These are phyloP conservation scores for Rhopalosiphum maidis DNA, from an alignment of 1,140 invertebrate genomes.

Conservation along the genomic window DNA sequence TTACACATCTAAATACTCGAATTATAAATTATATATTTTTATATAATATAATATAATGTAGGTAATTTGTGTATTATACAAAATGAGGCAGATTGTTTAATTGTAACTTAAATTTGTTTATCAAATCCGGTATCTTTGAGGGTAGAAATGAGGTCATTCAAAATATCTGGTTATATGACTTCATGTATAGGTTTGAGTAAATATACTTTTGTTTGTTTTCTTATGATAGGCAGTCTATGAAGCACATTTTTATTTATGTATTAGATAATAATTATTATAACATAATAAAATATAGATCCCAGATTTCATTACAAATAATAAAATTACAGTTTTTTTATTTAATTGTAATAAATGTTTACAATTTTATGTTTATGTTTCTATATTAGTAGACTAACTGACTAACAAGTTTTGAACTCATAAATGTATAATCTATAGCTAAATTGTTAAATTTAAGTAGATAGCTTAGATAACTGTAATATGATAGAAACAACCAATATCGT, in stretches of 20 bases:
- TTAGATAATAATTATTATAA: background rate
- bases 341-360: background rate
- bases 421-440: background rate
- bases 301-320: background rate
- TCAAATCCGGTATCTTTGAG: background rate
- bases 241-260: background rate
- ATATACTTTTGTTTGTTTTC: background rate
- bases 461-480: background rate
- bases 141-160: background rate
- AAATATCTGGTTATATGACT: background rate
- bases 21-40: no score
- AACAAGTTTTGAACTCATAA: background rate
- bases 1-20: background rate
- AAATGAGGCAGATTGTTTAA: background rate
- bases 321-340: no score
- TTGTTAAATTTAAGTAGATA: background rate
- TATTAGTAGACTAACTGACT: background rate
- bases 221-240: background rate
- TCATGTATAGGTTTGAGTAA: background rate
- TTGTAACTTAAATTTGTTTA: background rate
- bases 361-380: background rate
- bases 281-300: background rate
- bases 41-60: background rate
- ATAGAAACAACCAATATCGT: background rate
- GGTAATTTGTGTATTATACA: background rate